A percentile compares a stretch with the other conserved stretches of the same genome.
Evolutionary conservation across 2,113 vertebrate genomes (phyloP).

Genomic region (Cavia aperea): DNA sequence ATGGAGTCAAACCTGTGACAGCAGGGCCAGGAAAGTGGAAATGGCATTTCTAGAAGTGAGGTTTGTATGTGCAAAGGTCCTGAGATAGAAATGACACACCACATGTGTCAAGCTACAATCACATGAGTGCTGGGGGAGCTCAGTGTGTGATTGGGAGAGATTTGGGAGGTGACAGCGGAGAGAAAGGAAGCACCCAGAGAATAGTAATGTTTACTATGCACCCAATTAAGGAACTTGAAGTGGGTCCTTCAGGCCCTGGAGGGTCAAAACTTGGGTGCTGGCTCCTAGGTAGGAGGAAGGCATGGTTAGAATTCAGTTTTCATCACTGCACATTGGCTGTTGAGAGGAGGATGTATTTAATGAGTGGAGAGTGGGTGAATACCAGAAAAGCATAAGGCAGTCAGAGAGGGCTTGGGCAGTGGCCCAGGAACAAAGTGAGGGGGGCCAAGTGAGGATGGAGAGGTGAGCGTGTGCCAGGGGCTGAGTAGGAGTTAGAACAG

Average conservation of each 20-base stretch:
- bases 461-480: no score
- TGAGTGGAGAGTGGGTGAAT: not conserved
- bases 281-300: not conserved
- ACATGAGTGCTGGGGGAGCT: not conserved
- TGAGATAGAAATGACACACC: not conserved
- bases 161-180: not conserved
- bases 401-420: not conserved
- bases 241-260: not conserved
- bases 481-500: not conserved
- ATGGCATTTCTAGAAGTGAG: not conserved
- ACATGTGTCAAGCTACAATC: not conserved
- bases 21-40: not conserved
- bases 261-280: not conserved
- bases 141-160: not conserved
- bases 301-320: not conserved
- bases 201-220: not conserved
- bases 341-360: not conserved
- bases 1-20: not conserved
- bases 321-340: not conserved
- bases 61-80: not conserved
- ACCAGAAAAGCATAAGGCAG: not conserved
- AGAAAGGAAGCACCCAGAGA: not conserved
- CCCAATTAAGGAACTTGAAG: not conserved
- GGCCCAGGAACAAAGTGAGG: not conserved
- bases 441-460: not conserved